Base-by-base conservation (phyloP, 2,797 vertebrate species). In the Tenualosa ilisha region DNA sequence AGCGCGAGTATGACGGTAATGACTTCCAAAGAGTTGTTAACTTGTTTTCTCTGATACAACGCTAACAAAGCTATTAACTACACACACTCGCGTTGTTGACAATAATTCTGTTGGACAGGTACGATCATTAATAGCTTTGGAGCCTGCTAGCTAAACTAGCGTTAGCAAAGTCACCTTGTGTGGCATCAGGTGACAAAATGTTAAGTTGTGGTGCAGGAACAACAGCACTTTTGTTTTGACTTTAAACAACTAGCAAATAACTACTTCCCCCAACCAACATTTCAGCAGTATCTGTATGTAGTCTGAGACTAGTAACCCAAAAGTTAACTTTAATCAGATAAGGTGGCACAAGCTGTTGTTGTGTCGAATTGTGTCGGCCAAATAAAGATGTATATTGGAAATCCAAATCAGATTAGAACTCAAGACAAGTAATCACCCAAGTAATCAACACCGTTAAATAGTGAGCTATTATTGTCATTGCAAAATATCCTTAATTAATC, bases 121-220 rank as follows among this genome's bases (percentile, higher is more conserved):
- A 43, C 22, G 7, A 22, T 6, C 2, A 40, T 17, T 43, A 40
- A 43, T 20, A 40, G 5, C 20, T 46, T 75, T 46, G 40, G 40
- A 46, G 37, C 72, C 1, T 17, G 7, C 40, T 79, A 46, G 72
- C 72, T 79, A 22, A 22, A 40, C 17, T 2, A 46, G 72, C 40
- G 72, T 79, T 79, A 79, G 40, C 72, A 79, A 79, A 79, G 72
- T 79, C 72, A 79, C 72, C 72, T 79, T 79, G 72, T 79, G 72
- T 79, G 72, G 59, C 59, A 24, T 79, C 72, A 79, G 72, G 37
- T 79, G 72, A 79, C 40, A 79, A 79, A 17, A 79, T 79, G 72
- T 79, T 79, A 79, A 79, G 37, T 79, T 79, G 72, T 79, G 40
- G 37, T 46, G 72, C 17, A 79, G 72, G 72, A 43, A 79, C 37